Evolutionary conservation across 2,888 invertebrate genomes (phyloP), one percentile per base, ranked within the genome.

Genomic region (Criorhina ranunculi): DNA sequence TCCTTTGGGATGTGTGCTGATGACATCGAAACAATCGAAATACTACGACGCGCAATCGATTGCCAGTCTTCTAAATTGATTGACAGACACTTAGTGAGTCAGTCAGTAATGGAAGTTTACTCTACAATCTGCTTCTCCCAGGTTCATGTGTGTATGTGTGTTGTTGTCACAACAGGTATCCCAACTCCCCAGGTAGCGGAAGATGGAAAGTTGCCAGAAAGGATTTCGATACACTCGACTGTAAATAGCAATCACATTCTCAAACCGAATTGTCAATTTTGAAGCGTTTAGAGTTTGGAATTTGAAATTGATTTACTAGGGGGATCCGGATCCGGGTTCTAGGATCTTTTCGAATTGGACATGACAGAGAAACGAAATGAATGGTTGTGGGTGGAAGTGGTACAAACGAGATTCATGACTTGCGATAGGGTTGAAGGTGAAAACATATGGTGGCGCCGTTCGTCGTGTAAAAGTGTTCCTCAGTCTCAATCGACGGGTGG

Each of bases 21-120:
- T 85, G 85, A 85, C 85, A 85, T 85, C 75, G 66, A 80, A 76
- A 85, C 85, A 85, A 85, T 85, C 60, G 70, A 85, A 85, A 85
- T 70, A 55, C 64, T 37, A 64, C 44, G 62, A 60, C 59, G 64
- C 53, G 59, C 70, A 85, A 76, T 85, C 85, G 70, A 76, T 75
- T 85, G 80, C 64, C 66, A 85, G 85, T 76, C 80, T 64, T 79
- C 55, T 55, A 70, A 80, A 85, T 80, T 85, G 85, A 80, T 85
- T 85, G 85, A 85, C 85, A 85, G 75, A 85, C 80, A 85, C 85
- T 85, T 80, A 85, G 80, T 80, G 80, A 85, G 80, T 70, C 80
- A 78, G 76, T 57, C 33, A 59, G 82, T 82, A 78, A 83, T 79
- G 83, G 83, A 49, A 76, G 76, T 62, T 62, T 70, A 53, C 42